Conservation (phyloP, 2,888 invertebrate species). For the Arrhopalites spinosus region DNA sequence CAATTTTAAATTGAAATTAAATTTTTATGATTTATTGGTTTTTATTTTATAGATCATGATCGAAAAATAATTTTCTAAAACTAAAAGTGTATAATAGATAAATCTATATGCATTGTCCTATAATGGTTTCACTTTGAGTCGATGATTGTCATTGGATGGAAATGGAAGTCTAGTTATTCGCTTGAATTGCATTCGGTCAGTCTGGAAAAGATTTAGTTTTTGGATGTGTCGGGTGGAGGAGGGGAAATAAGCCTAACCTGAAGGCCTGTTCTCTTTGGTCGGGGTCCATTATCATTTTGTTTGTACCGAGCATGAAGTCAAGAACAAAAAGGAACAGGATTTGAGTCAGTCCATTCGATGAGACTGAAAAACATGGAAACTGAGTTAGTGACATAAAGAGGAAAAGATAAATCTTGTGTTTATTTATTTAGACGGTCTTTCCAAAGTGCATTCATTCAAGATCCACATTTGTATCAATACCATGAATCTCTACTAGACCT, state of each 20-base stretch:
- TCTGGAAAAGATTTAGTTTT: conserved; percentile 31
- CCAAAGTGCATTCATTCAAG: conserved; percentile 17
- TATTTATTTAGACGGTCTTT: conserved; percentile 19
- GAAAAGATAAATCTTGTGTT: conserved; percentile 18
- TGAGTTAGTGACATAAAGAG: conserved; percentile 30
- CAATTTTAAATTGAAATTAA: no score
- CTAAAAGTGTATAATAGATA: no score
- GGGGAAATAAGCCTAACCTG: conserved; percentile 44
- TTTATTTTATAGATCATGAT: no score
- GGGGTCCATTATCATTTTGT: conserved; percentile 48
- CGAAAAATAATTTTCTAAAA: no score
- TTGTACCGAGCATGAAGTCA: conserved; percentile 46
- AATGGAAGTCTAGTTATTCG: conserved; percentile 26
- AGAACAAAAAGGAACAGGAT: conserved; percentile 49
- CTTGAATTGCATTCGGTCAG: conserved; percentile 34
- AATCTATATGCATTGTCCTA: no score
- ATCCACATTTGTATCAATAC: neutral
- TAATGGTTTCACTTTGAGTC: neutral
- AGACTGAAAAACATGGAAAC: conserved; percentile 44
- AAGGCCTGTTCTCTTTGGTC: conserved; percentile 27
- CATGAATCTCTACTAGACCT: neutral
- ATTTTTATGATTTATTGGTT: no score
- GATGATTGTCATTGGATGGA: conserved; percentile 26
- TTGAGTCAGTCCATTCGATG: conserved; percentile 42
- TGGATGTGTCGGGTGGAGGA: neutral